Conservation (phyloP, 2,113 vertebrate genomes). For the Pan paniscus region DNA sequence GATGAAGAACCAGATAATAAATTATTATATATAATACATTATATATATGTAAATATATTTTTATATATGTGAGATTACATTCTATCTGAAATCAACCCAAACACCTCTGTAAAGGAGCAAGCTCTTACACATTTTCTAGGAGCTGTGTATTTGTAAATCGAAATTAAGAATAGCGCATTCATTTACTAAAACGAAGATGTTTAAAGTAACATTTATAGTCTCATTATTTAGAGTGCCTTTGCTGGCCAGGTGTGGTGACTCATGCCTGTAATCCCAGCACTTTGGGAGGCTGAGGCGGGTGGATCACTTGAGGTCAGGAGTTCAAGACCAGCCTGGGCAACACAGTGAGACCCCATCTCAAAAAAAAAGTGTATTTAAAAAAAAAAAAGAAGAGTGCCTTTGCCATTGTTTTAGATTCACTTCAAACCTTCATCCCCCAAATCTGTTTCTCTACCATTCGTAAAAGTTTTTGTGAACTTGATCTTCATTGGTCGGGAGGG, state of each 20-base stretch:
- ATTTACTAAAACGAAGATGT: background rate
- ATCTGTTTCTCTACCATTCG: background rate
- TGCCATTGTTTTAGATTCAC: background rate
- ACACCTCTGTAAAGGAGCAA: no score
- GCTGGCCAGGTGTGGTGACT: no score
- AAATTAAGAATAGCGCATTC: background rate
- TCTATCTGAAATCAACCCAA: background rate
- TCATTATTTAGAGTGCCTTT: background rate
- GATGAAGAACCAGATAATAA: background rate
- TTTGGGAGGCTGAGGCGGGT: no score
- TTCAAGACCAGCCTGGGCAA: no score
- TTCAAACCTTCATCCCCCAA: background rate
- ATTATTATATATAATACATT: background rate
- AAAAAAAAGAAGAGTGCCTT: no score
- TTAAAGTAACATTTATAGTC: background rate
- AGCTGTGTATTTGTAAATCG: background rate
- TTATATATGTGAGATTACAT: background rate
- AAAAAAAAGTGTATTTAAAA: no score
- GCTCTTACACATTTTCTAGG: background rate
- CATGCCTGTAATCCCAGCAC: no score
- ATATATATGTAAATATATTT: background rate
- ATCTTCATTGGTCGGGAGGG: background rate
- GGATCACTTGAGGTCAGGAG: no score
- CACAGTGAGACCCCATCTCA: no score
- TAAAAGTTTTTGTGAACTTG: background rate